These are phyloP conservation scores for Aurelia sp. DNA, from an alignment of 30 jellyfish, hydroid and myxozoan species.

Conservation along the genomic window DNA sequence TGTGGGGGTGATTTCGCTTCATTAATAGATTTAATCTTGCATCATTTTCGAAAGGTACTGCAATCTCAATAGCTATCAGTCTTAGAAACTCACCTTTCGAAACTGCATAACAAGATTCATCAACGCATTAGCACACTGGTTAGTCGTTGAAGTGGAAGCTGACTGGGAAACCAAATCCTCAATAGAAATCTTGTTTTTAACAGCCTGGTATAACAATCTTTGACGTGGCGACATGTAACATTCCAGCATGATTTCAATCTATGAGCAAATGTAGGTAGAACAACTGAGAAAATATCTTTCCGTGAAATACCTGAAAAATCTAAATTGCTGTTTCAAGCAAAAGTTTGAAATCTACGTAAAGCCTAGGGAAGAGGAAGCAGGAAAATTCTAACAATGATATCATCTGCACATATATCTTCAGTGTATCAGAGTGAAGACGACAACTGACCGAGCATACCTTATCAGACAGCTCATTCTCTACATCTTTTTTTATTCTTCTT, in stretches of 20 bases:
- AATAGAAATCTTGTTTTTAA: conserved; percentile 88
- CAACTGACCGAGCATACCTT: conserved; percentile 56
- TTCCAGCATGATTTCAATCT: conserved; percentile 93
- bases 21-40: too few species aligned
- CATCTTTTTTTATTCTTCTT: conserved; percentile 95
- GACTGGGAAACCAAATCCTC: conserved; percentile 88
- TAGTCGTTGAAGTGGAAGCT: conserved; percentile 77
- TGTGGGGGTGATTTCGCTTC: too few species aligned
- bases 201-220: conserved; percentile 86
- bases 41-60: too few species aligned
- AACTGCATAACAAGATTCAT: conserved; percentile 98
- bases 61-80: too few species aligned
- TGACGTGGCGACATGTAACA: conserved; percentile 94
- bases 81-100: conserved; percentile 68
- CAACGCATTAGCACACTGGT: conserved; percentile 82
- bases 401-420: too few species aligned
- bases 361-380: too few species aligned
- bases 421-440: not conserved
- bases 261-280: too few species aligned
- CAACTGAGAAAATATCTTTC: too few species aligned
- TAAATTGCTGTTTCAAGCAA: not conserved
- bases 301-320: not conserved
- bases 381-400: too few species aligned
- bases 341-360: too few species aligned
- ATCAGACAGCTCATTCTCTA: conserved; percentile 95